Percentiles rank a stretch among this genome's conserved stretches.
Conservation (phyloP, 2,113 vertebrate species). For the Cyrtonyx montezumae region DNA sequence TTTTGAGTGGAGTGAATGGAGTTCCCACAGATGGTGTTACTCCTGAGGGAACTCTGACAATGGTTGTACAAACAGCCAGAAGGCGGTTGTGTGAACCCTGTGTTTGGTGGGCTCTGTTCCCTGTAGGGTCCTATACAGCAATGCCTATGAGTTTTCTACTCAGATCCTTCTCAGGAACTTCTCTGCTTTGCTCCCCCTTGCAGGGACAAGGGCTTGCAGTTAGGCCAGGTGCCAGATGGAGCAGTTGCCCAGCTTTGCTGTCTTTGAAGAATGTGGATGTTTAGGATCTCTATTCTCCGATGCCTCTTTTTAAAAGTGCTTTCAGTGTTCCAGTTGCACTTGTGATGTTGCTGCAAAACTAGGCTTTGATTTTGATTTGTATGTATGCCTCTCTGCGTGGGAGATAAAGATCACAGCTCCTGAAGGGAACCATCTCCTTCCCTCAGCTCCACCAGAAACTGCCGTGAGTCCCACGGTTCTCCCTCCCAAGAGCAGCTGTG, state of each 20-base stretch:
- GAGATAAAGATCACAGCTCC: not conserved
- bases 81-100: not conserved
- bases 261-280: not conserved
- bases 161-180: not conserved
- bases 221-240: not conserved
- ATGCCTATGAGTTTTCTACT: not conserved
- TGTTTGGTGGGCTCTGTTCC: rapidly evolving
- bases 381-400: rapidly evolving
- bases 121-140: not conserved
- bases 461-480: not conserved
- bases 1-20: not conserved
- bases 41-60: not conserved
- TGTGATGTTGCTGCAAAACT: not conserved
- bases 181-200: not conserved
- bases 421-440: not conserved
- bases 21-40: not conserved
- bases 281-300: not conserved
- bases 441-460: not conserved
- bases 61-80: not conserved
- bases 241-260: not conserved
- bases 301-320: not conserved
- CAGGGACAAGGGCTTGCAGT: not conserved
- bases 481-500: not conserved
- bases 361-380: not conserved
- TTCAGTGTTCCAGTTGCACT: not conserved